These are phyloP conservation scores for Callyntrura sp. DNA, from an alignment of 2,888 invertebrate genomes.

Conservation along the genomic window DNA sequence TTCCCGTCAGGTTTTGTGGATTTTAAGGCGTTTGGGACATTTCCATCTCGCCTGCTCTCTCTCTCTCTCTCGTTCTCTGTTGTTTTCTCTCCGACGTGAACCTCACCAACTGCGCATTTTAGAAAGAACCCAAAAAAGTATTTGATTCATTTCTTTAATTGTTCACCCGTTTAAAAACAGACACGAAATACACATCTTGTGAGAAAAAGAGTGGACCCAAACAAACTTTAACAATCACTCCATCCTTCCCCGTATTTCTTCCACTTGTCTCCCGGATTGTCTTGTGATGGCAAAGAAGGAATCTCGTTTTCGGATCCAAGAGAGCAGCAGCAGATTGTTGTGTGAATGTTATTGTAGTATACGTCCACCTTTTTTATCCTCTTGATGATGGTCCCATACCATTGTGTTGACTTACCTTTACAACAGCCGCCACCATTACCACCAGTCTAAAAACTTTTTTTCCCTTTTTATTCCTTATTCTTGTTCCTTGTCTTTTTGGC, in stretches of 20 bases:
- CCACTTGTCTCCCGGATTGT: conserved; percentile 56
- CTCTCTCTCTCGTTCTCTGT: conserved; percentile 15
- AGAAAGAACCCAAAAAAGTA: conserved; percentile 24
- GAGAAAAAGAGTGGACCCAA: not conserved
- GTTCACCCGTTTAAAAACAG: conserved; percentile 18
- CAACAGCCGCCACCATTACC: not conserved
- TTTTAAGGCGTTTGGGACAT: conserved; percentile 36
- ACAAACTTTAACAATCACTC: conserved; percentile 5
- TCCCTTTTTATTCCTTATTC: conserved; percentile 13
- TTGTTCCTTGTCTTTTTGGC: conserved; percentile 48
- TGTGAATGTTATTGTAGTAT: conserved; percentile 42
- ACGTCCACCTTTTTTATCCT: conserved; percentile 14
- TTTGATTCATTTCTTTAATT: conserved; percentile 60
- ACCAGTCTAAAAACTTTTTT: conserved; percentile 42
- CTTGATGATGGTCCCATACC: conserved; percentile 11
- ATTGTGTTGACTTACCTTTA: conserved; percentile 38
- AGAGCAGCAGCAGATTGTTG: conserved; percentile 12
- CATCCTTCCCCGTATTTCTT: conserved; percentile 52
- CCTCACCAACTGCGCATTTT: conserved; percentile 41
- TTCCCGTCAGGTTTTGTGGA: not conserved
- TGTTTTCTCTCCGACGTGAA: conserved; percentile 40
- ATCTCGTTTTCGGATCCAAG: not conserved
- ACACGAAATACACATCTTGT: not conserved
- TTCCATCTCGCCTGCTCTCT: not conserved
- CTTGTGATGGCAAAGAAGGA: not conserved